Evolutionary conservation across 1,140 invertebrate genomes (phyloP).

Genomic region (Xylocopa sonorina): DNA sequence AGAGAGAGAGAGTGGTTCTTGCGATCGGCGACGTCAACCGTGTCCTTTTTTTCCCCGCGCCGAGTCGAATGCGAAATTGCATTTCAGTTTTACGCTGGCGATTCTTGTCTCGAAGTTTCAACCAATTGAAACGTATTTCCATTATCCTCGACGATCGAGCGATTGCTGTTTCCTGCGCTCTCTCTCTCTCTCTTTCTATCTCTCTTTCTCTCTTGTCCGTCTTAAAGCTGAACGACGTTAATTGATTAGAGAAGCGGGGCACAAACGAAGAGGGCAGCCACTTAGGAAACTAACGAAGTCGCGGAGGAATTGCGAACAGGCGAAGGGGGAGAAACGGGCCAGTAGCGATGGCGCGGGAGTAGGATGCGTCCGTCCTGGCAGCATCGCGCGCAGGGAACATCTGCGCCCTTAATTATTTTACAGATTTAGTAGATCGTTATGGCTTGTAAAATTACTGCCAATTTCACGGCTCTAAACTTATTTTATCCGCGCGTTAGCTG

Average conservation of each 20-base stretch:
- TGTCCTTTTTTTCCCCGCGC: not conserved
- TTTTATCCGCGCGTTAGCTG: constrained; percentile 76
- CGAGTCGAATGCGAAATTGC: too few species aligned
- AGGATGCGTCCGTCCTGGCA: not conserved
- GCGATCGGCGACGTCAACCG: not conserved
- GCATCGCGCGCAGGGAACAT: constrained; percentile 70
- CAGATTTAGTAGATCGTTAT: constrained; percentile 83
- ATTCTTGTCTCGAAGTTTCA: too few species aligned
- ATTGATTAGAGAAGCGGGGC: not conserved
- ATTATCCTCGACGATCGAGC: too few species aligned
- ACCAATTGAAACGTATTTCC: too few species aligned
- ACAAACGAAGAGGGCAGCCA: not conserved
- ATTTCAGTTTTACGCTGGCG: too few species aligned
- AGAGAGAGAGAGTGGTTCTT: not conserved
- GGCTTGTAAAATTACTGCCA: constrained; percentile 82
- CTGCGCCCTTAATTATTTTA: constrained; percentile 83
- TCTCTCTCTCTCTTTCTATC: too few species aligned
- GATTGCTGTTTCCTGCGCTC: too few species aligned
- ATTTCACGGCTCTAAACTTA: constrained; percentile 82
- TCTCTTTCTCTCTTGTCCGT: too few species aligned
- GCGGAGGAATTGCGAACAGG: constrained; percentile 2
- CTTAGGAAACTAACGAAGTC: constrained; percentile 31
- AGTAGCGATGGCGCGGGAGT: constrained; percentile 13
- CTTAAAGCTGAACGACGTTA: not conserved
- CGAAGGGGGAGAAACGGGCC: not conserved